Percentiles rank a stretch among this genome's conserved stretches.
These are phyloP conservation scores for Phalacrocorax carbo DNA, from an alignment of 2,113 vertebrate genomes.

Conservation along the genomic window DNA sequence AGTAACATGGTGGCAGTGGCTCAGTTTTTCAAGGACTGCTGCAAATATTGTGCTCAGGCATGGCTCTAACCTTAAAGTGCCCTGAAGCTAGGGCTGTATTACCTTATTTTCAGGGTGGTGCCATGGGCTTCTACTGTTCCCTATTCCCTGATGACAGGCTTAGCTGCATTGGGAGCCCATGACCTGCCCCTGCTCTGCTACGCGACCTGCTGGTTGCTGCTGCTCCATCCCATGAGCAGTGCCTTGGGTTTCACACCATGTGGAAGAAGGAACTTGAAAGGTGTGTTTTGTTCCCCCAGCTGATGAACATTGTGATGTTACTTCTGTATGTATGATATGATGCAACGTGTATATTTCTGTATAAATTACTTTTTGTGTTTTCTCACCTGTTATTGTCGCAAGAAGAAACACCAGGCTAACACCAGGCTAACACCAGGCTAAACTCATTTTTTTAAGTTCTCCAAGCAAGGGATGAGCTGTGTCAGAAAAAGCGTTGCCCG, in stretches of 20 bases:
- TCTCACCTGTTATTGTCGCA: neutral
- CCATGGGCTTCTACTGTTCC: neutral
- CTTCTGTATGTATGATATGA: neutral
- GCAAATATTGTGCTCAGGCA: neutral
- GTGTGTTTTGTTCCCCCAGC: neutral
- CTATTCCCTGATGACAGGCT: neutral
- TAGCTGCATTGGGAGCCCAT: neutral
- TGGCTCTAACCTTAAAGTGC: neutral
- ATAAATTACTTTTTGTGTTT: neutral
- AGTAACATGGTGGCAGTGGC: neutral
- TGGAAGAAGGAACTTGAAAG: neutral
- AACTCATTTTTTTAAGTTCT: neutral
- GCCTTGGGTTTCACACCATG: neutral
- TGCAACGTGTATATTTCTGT: neutral
- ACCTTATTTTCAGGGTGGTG: neutral
- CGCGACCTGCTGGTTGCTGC: neutral
- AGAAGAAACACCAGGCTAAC: neutral
- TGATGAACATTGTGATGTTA: neutral
- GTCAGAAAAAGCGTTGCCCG: neutral
- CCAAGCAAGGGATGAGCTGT: neutral
- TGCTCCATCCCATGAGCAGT: neutral
- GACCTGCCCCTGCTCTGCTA: neutral
- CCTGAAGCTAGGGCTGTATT: neutral
- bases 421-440: neutral
- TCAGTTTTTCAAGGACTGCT: neutral